Conservation (phyloP, 2,797 vertebrate genomes). For the Craterocephalus amniculus region DNA sequence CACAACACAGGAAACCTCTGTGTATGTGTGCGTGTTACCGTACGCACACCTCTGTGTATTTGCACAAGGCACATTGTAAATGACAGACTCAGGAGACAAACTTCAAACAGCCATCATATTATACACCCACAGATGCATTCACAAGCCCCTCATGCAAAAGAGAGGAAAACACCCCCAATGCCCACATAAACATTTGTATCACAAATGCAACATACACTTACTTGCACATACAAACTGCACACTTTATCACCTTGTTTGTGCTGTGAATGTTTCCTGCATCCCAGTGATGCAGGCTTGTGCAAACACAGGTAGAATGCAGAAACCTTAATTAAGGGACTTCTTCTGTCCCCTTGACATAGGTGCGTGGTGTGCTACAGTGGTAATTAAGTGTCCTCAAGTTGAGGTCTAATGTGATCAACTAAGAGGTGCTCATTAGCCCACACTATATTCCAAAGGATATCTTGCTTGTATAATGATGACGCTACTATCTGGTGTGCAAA, state of each 20-base stretch:
- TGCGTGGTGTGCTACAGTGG: slow-evolving; percentile 65
- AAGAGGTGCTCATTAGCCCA: slow-evolving; percentile 82
- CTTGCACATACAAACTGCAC: slow-evolving; percentile 13
- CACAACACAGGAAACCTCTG: slow-evolving; percentile 62
- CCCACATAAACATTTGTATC: slow-evolving; percentile 57
- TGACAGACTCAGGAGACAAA: slow-evolving; percentile 62
- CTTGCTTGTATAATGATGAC: slow-evolving; percentile 75
- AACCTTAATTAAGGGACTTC: slow-evolving; percentile 76
- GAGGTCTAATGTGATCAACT: slow-evolving; percentile 83
- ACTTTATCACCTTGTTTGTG: slow-evolving; percentile 33
- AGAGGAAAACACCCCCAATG: slow-evolving; percentile 53
- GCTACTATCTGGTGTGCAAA: slow-evolving; percentile 64
- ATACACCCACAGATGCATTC: slow-evolving; percentile 48
- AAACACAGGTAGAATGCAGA: slow-evolving; percentile 72
- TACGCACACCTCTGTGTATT: slow-evolving; percentile 19
- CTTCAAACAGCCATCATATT: slow-evolving; percentile 71
- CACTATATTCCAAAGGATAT: slow-evolving; percentile 78
- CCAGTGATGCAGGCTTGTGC: slow-evolving; percentile 48
- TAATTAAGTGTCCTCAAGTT: slow-evolving; percentile 85
- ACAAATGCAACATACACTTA: slow-evolving; percentile 38
- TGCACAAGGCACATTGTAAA: slow-evolving; percentile 53
- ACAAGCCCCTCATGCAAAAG: slow-evolving; percentile 22
- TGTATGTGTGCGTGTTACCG: slow-evolving; percentile 22
- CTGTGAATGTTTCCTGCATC: slow-evolving; percentile 25
- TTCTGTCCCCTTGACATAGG: slow-evolving; percentile 67